Evolutionary conservation across 2,888 invertebrate genomes (phyloP).

Genomic region (Eupithecia abbreviata): DNA sequence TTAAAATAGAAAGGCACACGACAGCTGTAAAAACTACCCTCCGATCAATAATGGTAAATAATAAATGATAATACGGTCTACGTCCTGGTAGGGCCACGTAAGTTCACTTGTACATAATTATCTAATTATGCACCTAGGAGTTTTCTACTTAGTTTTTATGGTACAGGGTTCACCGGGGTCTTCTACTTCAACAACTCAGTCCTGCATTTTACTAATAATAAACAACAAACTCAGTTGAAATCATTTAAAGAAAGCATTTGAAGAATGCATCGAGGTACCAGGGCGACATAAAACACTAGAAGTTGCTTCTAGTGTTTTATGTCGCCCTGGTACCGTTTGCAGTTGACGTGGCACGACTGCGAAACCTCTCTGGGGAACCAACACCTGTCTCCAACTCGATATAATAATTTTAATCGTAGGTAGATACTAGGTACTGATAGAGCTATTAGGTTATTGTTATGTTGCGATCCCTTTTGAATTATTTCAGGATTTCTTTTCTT

Average conservation of each 20-base stretch:
- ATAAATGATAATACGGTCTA: background rate
- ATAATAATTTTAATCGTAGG: slow-evolving; percentile 20
- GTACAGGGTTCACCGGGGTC: background rate
- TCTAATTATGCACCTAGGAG: background rate
- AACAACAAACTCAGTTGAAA: slow-evolving; percentile 1
- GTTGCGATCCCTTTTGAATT: background rate
- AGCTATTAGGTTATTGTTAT: background rate
- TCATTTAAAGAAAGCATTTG: slow-evolving; percentile 2
- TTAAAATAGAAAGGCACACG: background rate
- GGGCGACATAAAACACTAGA: slow-evolving; percentile 44
- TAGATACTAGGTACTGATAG: background rate
- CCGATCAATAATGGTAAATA: background rate
- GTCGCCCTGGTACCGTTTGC: slow-evolving; percentile 42
- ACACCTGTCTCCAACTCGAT: slow-evolving; percentile 56
- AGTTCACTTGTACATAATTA: background rate
- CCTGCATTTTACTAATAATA: background rate
- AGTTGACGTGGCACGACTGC: slow-evolving; percentile 45
- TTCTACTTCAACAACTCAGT: no score
- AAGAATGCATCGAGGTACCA: slow-evolving; percentile 38
- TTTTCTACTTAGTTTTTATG: background rate
- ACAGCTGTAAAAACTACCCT: background rate
- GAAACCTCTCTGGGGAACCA: slow-evolving; percentile 58
- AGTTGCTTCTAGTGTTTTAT: slow-evolving; percentile 46
- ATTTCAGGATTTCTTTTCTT: background rate
- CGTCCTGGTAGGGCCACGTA: slow-evolving; percentile 8